Evolutionary conservation across 2,113 vertebrate species (phyloP), one percentile per base, ranked within the genome.

Genomic region (Mesitornis unicolor): DNA sequence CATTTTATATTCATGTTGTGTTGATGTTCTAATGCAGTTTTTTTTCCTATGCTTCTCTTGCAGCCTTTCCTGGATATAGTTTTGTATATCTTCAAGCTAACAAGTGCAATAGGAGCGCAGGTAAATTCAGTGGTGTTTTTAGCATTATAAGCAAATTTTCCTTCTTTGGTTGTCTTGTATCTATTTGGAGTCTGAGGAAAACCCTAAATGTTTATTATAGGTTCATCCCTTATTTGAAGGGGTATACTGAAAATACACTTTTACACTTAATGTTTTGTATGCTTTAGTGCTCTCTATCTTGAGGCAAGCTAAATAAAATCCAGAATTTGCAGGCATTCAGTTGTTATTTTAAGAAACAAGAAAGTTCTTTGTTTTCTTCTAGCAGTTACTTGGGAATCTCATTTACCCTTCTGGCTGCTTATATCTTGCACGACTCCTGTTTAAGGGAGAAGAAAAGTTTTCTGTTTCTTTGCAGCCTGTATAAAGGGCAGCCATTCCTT

Each of bases 21-120:
- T 69, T 18, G 84, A 5, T 74, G 10, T 88, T 96, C 28, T 96
- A 76, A 96, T 84, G 26, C 6, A 59, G 35, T 69, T 74, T 91
- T 74, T 86, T 90, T 84, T 11, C 25, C 20, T 59, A 3, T 91
- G 38, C 20, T 86, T 97, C 51, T 93, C 14, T 97, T 98, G 14
- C 96, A 99, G 99, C 99, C 99, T 45, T 98, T 99, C 95, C 97
- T 99, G 95, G 99, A 99, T 81, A 99, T 99, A 69, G 98, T 98
- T 91, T 97, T 99, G 42, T 99, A 99, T 98, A 99, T 99, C 98
- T 99, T 99, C 98, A 99, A 99, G 97, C 98, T 99, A 97, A 99
- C 99, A 43, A 99, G 98, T 98, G 99, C 99, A 96, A 99, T 99
- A 78, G 99, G 99, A 96, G 99, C 98, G 90, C 99, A 99, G 98